phyloP scores from a whole-genome alignment of 1,140 invertebrate species.

The Drosophila oshimai region DNA sequence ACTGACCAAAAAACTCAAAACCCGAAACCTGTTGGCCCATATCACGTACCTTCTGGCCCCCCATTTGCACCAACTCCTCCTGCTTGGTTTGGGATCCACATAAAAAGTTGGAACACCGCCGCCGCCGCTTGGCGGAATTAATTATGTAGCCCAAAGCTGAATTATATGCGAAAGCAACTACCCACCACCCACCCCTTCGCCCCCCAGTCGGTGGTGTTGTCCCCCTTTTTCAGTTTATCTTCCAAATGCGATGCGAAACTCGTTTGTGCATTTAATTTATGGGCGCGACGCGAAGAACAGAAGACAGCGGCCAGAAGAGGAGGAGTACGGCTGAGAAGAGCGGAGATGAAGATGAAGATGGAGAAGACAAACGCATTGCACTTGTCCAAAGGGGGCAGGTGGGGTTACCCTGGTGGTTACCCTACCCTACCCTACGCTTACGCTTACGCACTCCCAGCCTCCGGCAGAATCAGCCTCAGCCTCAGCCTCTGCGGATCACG shows the following conservation, averaged over 20 bases:
- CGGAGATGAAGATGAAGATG: no score
- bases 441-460: slow-evolving; percentile 39
- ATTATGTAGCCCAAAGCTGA: slow-evolving; percentile 80
- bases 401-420: background rate
- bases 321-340: no score
- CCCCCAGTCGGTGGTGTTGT: slow-evolving; percentile 14
- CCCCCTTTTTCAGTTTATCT: slow-evolving; percentile 70
- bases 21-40: slow-evolving; percentile 76
- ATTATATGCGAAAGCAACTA: slow-evolving; percentile 78
- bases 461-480: no score
- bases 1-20: slow-evolving; percentile 28
- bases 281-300: slow-evolving; percentile 69
- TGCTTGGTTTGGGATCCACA: slow-evolving; percentile 20
- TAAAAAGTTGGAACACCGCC: slow-evolving; percentile 55
- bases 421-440: no score
- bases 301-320: slow-evolving; percentile 33
- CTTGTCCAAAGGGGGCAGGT: slow-evolving; percentile 50
- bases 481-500: slow-evolving; percentile 44
- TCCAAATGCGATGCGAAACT: slow-evolving; percentile 67
- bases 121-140: slow-evolving; percentile 66
- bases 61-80: slow-evolving; percentile 23
- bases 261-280: slow-evolving; percentile 80
- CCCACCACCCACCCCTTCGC: slow-evolving; percentile 6
- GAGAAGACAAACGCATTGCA: slow-evolving; percentile 63
- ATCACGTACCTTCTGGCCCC: slow-evolving; percentile 67